Percentiles rank a stretch among this genome's conserved stretches.
These are phyloP conservation scores for Cherax destructor DNA, from an alignment of 1,140 invertebrate genomes.

Conservation along the genomic window DNA sequence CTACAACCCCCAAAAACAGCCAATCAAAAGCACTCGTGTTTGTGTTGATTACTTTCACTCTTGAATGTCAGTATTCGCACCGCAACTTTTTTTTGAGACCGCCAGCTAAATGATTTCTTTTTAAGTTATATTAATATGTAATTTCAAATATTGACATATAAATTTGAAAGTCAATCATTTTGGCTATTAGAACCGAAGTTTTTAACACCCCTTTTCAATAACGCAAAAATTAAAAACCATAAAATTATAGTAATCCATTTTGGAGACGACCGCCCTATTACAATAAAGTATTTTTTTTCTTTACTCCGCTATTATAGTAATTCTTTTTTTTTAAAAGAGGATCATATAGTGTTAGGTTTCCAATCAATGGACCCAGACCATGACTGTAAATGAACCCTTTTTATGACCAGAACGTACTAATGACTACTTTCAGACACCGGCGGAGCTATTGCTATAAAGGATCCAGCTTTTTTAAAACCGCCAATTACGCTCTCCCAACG, in stretches of 20 bases:
- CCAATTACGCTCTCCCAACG: no score
- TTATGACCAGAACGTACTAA: not conserved
- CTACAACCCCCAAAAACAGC: not conserved
- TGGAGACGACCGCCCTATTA: no score
- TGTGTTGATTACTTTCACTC: slow-evolving; percentile 8
- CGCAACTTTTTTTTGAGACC: not conserved
- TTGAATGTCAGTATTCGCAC: not conserved
- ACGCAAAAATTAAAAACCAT: not conserved
- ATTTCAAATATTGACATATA: slow-evolving; percentile 2
- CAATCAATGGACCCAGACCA: no score
- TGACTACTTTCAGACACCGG: no score
- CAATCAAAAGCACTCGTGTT: not conserved
- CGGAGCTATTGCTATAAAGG: no score
- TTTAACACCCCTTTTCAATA: not conserved
- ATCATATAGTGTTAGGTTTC: no score
- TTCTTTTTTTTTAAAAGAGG: no score
- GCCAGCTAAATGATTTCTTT: not conserved
- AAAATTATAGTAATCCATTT: not conserved
- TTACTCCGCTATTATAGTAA: no score
- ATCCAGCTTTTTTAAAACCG: no score
- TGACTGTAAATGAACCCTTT: not conserved
- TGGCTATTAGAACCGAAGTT: not conserved
- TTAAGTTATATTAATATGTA: not conserved
- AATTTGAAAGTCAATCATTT: not conserved
- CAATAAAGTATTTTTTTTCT: no score